Evolutionary conservation across 2,888 invertebrate species (phyloP), one percentile per base, ranked within the genome.

Genomic region (Bombylius major): DNA sequence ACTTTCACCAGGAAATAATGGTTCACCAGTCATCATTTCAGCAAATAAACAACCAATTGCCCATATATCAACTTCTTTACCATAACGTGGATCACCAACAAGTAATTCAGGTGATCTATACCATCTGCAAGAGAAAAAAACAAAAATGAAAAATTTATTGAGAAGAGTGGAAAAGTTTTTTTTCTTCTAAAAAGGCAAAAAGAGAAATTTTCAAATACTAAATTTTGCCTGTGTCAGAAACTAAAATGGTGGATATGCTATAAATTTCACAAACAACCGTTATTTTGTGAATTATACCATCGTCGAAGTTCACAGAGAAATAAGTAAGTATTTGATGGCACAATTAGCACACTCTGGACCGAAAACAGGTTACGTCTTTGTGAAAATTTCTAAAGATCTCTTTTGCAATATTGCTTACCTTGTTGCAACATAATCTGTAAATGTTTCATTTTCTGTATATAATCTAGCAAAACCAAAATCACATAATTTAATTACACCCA

Each of bases 401-500:
- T 23, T 23, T 23, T 23, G 23, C 1, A 23, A 23, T 23, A 23
- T 23, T 23, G 23, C 23, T 23, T 57, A 60, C 58, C 91, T 75
- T 0, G 93, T 93, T 12, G 92, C 92, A 42, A 92, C 92, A 69
- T 92, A 92, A 73, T 91, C 92, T 56, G 89, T 92, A 75, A 87
- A 89, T 1, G 85, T 83, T 69, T 90, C 89, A 1, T 87, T 86
- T 0, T 79, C 78, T 1, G 84, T 83, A 55, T 87, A 75, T 0
- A 86, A 76, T 44, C 92, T 77, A 0, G 92, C 92, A 68, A 92
- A 92, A 3, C 93, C 92, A 63, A 93, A 87, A 76, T 93, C 92
- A 70, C 92, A 92, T n/a, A 93, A 76, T 74, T 93, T 92, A 46
- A 92, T 86, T 5, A 92, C 83, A 0, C 90, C 90, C 46, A 79